Percentiles rank a stretch among this genome's conserved stretches.
These are phyloP conservation scores for Phalacrocorax carbo DNA, from an alignment of 2,113 vertebrate species.

Conservation along the genomic window DNA sequence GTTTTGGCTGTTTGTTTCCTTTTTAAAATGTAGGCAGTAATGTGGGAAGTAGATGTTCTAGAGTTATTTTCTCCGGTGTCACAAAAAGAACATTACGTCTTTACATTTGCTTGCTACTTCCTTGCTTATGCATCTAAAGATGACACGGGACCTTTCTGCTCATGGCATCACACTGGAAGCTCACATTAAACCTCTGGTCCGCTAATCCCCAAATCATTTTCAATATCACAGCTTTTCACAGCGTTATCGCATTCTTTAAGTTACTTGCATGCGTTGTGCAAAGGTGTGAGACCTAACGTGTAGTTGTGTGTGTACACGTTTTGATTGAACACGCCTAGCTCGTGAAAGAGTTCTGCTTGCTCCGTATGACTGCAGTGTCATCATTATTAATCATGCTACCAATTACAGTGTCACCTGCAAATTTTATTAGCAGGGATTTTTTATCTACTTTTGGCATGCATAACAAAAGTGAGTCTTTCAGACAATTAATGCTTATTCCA, in stretches of 20 bases:
- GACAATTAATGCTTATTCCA: constrained; percentile 27
- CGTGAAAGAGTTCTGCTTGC: background rate
- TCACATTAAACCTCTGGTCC: background rate
- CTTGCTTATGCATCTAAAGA: background rate
- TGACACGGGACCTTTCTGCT: background rate
- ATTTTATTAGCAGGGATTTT: constrained; percentile 40
- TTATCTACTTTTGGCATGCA: background rate
- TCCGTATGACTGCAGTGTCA: background rate
- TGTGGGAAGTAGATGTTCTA: background rate
- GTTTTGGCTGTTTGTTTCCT: background rate
- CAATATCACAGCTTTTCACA: background rate
- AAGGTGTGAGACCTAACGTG: background rate
- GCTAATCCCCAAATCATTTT: background rate
- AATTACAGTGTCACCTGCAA: constrained; percentile 13
- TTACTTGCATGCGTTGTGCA: background rate
- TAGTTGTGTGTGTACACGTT: background rate
- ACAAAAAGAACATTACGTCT: background rate
- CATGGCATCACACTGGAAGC: background rate
- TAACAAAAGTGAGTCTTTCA: constrained; percentile 8
- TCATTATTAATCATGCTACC: background rate
- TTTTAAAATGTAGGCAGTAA: background rate
- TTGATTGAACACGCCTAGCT: background rate
- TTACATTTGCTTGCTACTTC: background rate
- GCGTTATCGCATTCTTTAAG: background rate
- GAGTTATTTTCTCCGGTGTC: background rate